phyloP scores from a whole-genome alignment of 2,888 invertebrate genomes.

The Dynastes tityus region DNA sequence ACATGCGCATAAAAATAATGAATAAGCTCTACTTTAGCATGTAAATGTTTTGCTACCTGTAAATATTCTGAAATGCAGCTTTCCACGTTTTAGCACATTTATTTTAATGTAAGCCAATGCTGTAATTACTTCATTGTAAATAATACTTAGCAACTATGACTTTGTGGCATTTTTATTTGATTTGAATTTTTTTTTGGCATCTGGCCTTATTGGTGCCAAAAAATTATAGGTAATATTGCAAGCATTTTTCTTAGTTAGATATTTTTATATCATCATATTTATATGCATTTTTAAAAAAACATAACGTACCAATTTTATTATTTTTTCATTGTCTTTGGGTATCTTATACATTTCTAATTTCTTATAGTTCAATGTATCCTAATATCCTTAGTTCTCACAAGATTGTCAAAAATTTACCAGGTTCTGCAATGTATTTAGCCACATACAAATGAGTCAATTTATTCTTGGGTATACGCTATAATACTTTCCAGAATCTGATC shows the following conservation, averaged over 20 bases:
- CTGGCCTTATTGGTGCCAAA: conserved; percentile 37
- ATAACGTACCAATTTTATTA: conserved; percentile 37
- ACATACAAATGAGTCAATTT: background rate
- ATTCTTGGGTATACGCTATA: background rate
- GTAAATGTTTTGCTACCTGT: conserved; percentile 10
- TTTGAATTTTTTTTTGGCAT: conserved; percentile 41
- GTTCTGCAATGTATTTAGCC: conserved; percentile 31
- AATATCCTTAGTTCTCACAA: conserved; percentile 12
- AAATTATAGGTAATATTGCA: conserved; percentile 39
- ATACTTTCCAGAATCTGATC: conserved; percentile 31
- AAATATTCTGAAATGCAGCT: conserved; percentile 44
- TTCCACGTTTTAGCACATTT: conserved; percentile 35
- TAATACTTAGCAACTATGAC: conserved; percentile 34
- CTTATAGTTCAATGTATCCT: conserved; percentile 24
- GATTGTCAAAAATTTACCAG: conserved; percentile 22
- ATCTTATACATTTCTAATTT: conserved; percentile 37
- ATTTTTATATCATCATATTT: conserved; percentile 43
- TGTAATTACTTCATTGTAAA: conserved; percentile 42
- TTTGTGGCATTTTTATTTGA: conserved; percentile 48
- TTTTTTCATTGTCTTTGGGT: conserved; percentile 14
- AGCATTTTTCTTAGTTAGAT: conserved; percentile 44
- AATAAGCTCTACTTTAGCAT: background rate
- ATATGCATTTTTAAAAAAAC: conserved; percentile 42
- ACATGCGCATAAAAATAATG: conserved; percentile 7
- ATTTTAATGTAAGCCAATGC: conserved; percentile 42